Evolutionary conservation across 2,888 invertebrate species (phyloP).

Genomic region (Colostygia pectinataria): DNA sequence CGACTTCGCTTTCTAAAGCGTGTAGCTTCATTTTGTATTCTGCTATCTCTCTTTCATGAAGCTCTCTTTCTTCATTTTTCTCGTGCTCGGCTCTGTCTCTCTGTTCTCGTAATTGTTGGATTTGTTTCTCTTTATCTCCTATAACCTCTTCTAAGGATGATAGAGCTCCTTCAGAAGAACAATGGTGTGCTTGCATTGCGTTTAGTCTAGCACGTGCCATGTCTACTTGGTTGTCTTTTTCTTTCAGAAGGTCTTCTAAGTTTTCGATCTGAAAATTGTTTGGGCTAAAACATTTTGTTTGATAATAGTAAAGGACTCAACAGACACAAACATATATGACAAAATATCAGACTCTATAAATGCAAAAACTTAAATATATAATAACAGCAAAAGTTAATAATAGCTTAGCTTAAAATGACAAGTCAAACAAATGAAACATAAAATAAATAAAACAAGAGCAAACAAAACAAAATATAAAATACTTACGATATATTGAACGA

Average conservation of each 20-base stretch:
- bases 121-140: constrained; percentile 98
- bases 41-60: constrained; percentile 95
- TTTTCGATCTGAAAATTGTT: constrained; percentile 92
- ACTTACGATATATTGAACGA: constrained; percentile 40
- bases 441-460: constrained; percentile 25
- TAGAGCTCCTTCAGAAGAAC: constrained; percentile 95
- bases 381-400: neutral
- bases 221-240: constrained; percentile 99
- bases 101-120: constrained; percentile 96
- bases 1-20: constrained; percentile 94
- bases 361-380: no score
- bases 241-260: constrained; percentile 97
- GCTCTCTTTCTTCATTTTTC: constrained; percentile 96
- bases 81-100: constrained; percentile 97
- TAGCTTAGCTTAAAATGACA: constrained; percentile 1
- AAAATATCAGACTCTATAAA: no score
- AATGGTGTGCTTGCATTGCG: constrained; percentile 97
- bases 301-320: constrained; percentile 4
- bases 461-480: constrained; percentile 38
- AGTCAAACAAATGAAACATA: constrained; percentile 19
- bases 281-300: neutral
- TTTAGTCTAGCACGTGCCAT: constrained; percentile 95
- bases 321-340: neutral
- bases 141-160: constrained; percentile 97
- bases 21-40: constrained; percentile 98